phyloP scores from a whole-genome alignment of 2,113 vertebrate species.

The Psittacula cyanocephala region DNA sequence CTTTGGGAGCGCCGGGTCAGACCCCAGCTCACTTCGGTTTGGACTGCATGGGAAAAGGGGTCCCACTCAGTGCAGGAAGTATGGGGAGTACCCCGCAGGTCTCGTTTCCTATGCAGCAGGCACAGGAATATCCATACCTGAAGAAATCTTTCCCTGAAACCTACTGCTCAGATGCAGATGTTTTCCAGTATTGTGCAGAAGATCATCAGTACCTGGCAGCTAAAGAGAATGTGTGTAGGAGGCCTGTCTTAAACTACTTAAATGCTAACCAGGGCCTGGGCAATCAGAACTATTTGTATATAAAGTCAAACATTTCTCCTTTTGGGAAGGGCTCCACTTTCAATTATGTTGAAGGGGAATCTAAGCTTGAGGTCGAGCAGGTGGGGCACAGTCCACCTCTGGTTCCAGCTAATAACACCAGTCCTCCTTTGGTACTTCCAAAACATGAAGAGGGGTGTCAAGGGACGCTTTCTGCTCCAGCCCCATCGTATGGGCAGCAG shows the following conservation, averaged over 20 bases:
- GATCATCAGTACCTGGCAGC: conserved; percentile 1
- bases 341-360: not conserved
- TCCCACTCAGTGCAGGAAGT: not conserved
- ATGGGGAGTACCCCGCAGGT: not conserved
- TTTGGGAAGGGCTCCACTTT: not conserved
- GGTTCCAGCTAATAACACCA: not conserved
- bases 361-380: not conserved
- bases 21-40: not conserved
- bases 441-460: not conserved
- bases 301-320: not conserved
- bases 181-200: not conserved
- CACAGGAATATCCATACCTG: not conserved
- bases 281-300: not conserved
- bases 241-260: not conserved
- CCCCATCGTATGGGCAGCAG: not conserved
- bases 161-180: not conserved
- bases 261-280: not conserved
- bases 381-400: not conserved
- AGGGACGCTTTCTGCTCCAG: not conserved
- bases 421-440: not conserved
- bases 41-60: not conserved
- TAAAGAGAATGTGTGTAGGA: conserved; percentile 9
- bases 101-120: not conserved
- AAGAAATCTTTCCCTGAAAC: conserved; percentile 10
- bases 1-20: not conserved